Evolutionary conservation across 2,113 vertebrate species (phyloP).

Genomic region (Neoarius graeffei): DNA sequence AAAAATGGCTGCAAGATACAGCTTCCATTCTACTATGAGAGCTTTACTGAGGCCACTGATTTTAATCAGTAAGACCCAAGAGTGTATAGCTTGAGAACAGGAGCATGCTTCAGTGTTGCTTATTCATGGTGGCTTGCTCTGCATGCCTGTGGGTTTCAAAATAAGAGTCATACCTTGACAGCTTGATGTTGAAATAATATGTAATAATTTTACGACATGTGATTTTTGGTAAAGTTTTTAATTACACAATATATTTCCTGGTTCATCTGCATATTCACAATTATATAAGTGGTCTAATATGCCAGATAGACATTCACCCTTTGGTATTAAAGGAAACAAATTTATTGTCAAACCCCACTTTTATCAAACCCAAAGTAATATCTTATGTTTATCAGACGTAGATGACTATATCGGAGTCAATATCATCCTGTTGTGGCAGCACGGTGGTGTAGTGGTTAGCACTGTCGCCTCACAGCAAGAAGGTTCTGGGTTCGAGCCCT

Average conservation of each 20-base stretch:
- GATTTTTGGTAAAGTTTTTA: neutral
- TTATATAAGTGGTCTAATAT: neutral
- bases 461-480: too few species aligned
- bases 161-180: neutral
- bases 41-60: neutral
- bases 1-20: neutral
- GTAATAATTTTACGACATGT: neutral
- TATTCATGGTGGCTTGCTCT: neutral
- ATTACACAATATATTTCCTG: neutral
- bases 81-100: neutral
- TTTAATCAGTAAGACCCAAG: neutral
- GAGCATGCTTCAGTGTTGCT: neutral
- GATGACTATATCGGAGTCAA: neutral
- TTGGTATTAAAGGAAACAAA: neutral
- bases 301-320: neutral
- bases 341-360: neutral
- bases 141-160: neutral
- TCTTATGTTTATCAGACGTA: neutral
- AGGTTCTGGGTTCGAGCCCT: too few species aligned
- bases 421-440: neutral
- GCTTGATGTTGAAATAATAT: neutral
- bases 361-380: neutral
- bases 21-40: neutral
- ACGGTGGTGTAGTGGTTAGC: too few species aligned
- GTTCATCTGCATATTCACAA: neutral